A percentile compares a stretch with the other conserved stretches of the same genome.
These are phyloP conservation scores for Diplodus puntazzo DNA, from an alignment of 2,797 vertebrate genomes.

Conservation along the genomic window DNA sequence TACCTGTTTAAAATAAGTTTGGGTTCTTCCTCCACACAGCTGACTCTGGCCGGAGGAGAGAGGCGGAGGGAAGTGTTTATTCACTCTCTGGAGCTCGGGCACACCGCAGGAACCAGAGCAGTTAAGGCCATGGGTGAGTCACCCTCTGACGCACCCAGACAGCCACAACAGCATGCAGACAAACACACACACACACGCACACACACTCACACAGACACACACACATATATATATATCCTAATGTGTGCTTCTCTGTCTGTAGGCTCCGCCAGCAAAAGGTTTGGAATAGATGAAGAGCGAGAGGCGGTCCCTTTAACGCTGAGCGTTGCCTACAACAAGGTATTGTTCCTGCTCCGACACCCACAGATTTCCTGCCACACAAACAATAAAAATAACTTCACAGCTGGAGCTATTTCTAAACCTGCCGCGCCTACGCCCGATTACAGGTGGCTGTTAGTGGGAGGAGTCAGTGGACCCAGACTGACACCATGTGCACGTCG, in stretches of 20 bases:
- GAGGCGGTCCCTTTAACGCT: slow-evolving; percentile 94
- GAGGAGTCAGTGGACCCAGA: slow-evolving; percentile 88
- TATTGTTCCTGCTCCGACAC: slow-evolving; percentile 55
- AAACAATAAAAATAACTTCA: slow-evolving; percentile 11
- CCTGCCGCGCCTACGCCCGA: neutral
- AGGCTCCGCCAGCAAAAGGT: slow-evolving; percentile 94
- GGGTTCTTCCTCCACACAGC: slow-evolving; percentile 76
- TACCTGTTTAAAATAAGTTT: neutral
- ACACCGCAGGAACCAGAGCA: slow-evolving; percentile 91
- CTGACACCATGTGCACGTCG: slow-evolving; percentile 92
- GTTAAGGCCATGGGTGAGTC: slow-evolving; percentile 94
- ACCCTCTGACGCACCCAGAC: slow-evolving; percentile 9
- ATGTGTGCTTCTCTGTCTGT: slow-evolving; percentile 25
- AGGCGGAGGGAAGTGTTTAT: slow-evolving; percentile 93
- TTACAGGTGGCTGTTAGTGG: slow-evolving; percentile 92
- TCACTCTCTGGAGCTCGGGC: slow-evolving; percentile 95
- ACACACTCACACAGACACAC: slow-evolving; percentile 9
- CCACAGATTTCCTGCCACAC: neutral
- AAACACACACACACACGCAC: slow-evolving; percentile 5
- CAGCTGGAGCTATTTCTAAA: slow-evolving; percentile 1
- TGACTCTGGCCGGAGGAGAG: slow-evolving; percentile 93
- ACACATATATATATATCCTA: neutral
- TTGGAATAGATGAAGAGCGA: slow-evolving; percentile 94
- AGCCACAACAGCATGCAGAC: neutral
- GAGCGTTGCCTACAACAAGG: slow-evolving; percentile 93